phyloP scores from a whole-genome alignment of 2,113 vertebrate species.

The Ahaetulla prasina region DNA sequence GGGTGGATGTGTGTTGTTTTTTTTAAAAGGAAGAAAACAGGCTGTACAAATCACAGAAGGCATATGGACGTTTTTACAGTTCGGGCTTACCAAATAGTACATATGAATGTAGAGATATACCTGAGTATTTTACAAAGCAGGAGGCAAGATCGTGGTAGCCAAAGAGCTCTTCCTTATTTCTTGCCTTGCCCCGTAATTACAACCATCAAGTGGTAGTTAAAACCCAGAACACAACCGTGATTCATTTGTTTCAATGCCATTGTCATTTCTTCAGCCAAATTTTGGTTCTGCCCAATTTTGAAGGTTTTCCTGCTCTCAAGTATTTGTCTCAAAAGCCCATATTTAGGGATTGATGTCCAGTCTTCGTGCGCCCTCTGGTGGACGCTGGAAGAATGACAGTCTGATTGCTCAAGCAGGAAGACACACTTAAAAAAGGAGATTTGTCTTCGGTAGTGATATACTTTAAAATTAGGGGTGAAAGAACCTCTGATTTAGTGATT shows the following conservation, averaged over 20 bases:
- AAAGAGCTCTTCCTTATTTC: not conserved
- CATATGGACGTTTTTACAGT: not conserved
- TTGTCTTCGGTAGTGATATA: not conserved
- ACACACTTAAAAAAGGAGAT: not conserved
- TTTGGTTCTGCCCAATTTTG: not conserved
- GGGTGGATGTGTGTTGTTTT: not conserved
- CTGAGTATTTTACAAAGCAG: not conserved
- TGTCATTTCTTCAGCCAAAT: not conserved
- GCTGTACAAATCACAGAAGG: not conserved
- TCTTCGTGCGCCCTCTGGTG: slow-evolving; percentile 1
- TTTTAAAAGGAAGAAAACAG: not conserved
- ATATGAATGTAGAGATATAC: not conserved
- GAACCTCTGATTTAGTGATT: not conserved
- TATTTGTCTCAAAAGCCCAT: not conserved
- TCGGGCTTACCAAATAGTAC: not conserved
- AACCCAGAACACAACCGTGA: not conserved
- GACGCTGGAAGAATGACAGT: not conserved
- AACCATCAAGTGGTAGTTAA: not conserved
- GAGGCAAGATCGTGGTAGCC: not conserved
- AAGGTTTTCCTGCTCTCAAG: not conserved
- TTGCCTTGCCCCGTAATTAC: not conserved
- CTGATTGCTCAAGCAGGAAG: not conserved
- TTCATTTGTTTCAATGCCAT: not conserved
- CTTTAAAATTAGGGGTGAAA: not conserved
- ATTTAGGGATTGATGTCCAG: not conserved